A percentile compares a stretch with the other conserved stretches of the same genome.
Evolutionary conservation across 1,140 invertebrate species (phyloP).

Genomic region (Leptinotarsa undecemlineata): DNA sequence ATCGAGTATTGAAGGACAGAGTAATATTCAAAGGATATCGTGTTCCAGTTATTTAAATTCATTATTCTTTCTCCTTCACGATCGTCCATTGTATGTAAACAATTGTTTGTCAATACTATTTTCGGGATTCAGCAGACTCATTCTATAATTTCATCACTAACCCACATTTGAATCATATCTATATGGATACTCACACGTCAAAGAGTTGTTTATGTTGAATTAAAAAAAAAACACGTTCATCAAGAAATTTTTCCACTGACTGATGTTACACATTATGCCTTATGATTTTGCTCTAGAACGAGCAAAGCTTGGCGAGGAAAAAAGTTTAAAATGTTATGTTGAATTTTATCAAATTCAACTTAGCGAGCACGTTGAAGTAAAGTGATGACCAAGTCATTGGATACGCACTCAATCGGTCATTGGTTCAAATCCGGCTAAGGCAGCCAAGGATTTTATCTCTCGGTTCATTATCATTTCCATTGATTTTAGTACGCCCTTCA

Average conservation of each 20-base stretch:
- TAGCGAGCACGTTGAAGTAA: too few relatives aligned
- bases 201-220: not conserved
- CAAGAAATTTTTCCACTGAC: not conserved
- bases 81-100: constrained; percentile 4
- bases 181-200: not conserved
- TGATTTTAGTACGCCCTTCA: too few relatives aligned
- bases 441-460: too few relatives aligned
- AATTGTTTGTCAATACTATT: not conserved
- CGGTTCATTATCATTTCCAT: too few relatives aligned
- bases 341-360: too few relatives aligned
- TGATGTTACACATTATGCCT: too few relatives aligned
- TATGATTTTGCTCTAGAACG: not conserved
- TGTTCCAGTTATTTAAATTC: not conserved
- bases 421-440: too few relatives aligned
- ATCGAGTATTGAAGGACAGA: not conserved
- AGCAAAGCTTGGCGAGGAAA: too few relatives aligned
- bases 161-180: not conserved
- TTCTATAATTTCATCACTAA: not conserved
- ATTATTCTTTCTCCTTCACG: not conserved
- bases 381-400: too few relatives aligned
- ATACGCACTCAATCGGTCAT: too few relatives aligned
- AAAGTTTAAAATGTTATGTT: too few relatives aligned
- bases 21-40: not conserved
- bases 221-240: not conserved
- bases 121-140: not conserved